These are phyloP conservation scores for Agonopterix heracliana DNA, from an alignment of 2,888 invertebrate species.

Conservation along the genomic window DNA sequence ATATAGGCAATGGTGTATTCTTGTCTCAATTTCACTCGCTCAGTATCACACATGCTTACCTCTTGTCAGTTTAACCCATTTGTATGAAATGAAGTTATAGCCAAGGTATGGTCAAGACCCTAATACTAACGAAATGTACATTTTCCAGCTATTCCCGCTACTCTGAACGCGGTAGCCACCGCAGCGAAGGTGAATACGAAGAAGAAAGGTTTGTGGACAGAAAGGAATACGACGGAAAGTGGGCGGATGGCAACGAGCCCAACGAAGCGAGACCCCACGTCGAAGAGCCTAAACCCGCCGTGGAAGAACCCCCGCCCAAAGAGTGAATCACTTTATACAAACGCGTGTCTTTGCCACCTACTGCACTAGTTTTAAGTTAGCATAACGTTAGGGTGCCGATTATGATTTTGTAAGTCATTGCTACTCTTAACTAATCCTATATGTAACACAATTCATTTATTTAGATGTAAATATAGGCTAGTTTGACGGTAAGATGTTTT, in stretches of 20 bases:
- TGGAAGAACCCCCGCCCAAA: constrained; percentile 48
- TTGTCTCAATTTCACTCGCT: too few relatives aligned
- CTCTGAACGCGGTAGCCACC: constrained; percentile 65
- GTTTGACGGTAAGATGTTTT: neutral
- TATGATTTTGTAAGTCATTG: neutral
- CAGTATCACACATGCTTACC: too few relatives aligned
- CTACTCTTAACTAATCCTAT: too few relatives aligned
- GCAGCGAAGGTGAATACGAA: constrained; percentile 72
- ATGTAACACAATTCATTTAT: neutral
- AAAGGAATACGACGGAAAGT: constrained; percentile 80
- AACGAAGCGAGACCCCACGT: constrained; percentile 34
- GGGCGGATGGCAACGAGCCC: constrained; percentile 77
- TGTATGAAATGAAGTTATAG: too few relatives aligned
- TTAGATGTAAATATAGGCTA: constrained; percentile 1
- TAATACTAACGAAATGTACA: too few relatives aligned
- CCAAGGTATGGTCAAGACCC: too few relatives aligned
- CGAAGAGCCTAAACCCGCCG: constrained; percentile 56
- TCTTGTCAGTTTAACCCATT: too few relatives aligned
- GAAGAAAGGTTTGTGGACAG: constrained; percentile 76
- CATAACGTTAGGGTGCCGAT: constrained; percentile 1
- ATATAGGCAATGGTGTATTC: too few relatives aligned
- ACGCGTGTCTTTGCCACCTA: constrained; percentile 2
- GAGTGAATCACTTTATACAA: constrained; percentile 31
- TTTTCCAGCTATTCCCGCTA: constrained; percentile 57
- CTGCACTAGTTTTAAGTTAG: constrained; percentile 2